Conservation (phyloP, 2,113 vertebrate species). For the Rhinolophus ferrumequinum region DNA sequence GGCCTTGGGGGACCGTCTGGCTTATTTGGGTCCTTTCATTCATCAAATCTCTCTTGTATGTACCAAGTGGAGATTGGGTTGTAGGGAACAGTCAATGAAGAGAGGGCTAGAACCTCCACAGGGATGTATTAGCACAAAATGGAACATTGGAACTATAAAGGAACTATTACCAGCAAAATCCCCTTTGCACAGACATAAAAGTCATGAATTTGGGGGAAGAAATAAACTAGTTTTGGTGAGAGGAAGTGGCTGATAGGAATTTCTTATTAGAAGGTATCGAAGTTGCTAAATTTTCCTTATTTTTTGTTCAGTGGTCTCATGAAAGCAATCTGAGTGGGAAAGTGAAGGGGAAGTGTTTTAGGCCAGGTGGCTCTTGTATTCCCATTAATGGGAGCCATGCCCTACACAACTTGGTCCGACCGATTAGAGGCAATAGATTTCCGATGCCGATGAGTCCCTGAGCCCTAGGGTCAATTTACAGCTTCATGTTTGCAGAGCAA, state of each 20-base stretch:
- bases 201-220: background rate
- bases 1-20: background rate
- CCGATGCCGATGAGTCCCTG: conserved; percentile 20
- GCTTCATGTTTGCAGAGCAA: conserved; percentile 34
- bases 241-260: background rate
- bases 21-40: conserved; percentile 1
- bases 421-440: conserved; percentile 54
- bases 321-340: conserved; percentile 31
- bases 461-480: conserved; percentile 7
- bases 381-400: conserved; percentile 28
- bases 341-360: background rate
- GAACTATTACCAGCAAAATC: background rate
- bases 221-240: background rate
- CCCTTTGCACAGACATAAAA: background rate
- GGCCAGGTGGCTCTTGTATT: background rate
- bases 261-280: background rate
- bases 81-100: background rate
- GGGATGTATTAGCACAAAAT: background rate
- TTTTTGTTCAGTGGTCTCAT: conserved; percentile 38
- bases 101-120: background rate
- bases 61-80: background rate
- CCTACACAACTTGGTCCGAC: conserved; percentile 26
- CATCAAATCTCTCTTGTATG: background rate
- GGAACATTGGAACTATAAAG: background rate
- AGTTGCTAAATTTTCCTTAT: background rate